These are phyloP conservation scores for Boulengeromyrus knoepffleri DNA, from an alignment of 2,113 vertebrate species.

Conservation along the genomic window DNA sequence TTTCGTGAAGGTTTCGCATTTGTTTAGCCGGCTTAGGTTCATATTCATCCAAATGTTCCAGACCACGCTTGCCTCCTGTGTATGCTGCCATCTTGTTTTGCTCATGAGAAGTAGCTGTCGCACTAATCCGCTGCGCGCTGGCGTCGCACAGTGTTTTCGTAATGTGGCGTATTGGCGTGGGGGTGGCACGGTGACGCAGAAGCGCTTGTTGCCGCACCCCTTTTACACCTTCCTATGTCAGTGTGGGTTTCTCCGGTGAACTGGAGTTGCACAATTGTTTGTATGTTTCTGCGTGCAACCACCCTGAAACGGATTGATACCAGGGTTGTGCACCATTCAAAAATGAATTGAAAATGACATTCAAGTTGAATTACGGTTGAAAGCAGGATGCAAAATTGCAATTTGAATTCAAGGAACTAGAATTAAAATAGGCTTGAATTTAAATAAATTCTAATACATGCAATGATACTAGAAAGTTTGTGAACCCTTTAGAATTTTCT, in stretches of 20 bases:
- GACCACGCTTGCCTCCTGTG: slow-evolving; percentile 56
- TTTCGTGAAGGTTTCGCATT: slow-evolving; percentile 53
- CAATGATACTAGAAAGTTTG: too few species aligned
- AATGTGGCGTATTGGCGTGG: not conserved
- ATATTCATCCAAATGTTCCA: slow-evolving; percentile 68
- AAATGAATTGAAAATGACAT: not conserved
- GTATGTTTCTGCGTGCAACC: too few species aligned
- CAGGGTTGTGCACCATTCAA: not conserved
- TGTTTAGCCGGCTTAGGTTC: slow-evolving; percentile 63
- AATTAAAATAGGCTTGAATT: too few species aligned
- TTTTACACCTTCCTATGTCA: not conserved
- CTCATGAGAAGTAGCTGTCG: slow-evolving; percentile 29
- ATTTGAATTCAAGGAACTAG: too few species aligned
- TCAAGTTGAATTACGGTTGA: not conserved
- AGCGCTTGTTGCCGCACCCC: not conserved
- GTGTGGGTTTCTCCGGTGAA: not conserved
- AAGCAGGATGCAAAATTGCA: too few species aligned
- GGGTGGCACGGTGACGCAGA: not conserved
- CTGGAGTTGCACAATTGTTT: not conserved
- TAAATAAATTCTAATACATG: too few species aligned
- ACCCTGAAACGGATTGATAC: not conserved
- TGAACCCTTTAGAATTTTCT: too few species aligned
- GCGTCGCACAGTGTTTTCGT: not conserved
- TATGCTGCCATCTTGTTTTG: slow-evolving; percentile 66
- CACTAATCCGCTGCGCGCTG: slow-evolving; percentile 6